Evolutionary conservation across 2,888 invertebrate species (phyloP).

Genomic region (Theodoxus fluviatilis): DNA sequence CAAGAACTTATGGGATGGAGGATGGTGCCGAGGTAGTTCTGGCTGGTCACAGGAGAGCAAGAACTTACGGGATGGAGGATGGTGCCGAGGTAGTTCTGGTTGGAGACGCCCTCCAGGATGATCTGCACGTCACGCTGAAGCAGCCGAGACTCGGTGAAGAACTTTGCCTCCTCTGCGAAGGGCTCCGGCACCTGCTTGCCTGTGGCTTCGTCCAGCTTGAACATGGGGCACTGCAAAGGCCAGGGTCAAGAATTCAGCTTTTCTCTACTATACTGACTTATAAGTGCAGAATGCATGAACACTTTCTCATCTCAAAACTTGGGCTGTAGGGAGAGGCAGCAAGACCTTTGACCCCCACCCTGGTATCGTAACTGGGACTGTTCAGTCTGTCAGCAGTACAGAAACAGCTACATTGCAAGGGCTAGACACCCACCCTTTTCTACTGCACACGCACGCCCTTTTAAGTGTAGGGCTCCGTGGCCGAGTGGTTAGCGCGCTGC

Average conservation of each 20-base stretch:
- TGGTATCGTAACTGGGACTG: no score
- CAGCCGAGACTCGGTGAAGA: conserved; percentile 88
- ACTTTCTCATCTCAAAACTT: no score
- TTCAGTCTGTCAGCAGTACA: no score
- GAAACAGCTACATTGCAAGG: no score
- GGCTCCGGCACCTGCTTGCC: conserved; percentile 68
- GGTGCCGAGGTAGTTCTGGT: conserved; percentile 86
- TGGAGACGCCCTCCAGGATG: conserved; percentile 88
- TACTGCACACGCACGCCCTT: no score
- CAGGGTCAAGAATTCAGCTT: neutral
- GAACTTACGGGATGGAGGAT: conserved; percentile 83
- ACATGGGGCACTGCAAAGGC: conserved; percentile 69
- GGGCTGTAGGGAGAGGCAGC: no score
- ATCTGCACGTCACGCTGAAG: conserved; percentile 81
- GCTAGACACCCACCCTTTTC: no score
- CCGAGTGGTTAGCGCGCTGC: no score
- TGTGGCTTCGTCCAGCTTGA: conserved; percentile 74
- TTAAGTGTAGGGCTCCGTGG: no score
- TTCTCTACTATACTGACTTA: no score
- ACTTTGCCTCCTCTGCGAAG: conserved; percentile 90
- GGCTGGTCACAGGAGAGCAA: conserved; percentile 88
- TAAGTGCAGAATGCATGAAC: no score
- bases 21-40: conserved; percentile 87
- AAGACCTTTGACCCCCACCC: no score
- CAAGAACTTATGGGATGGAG: conserved; percentile 84